Percentiles rank a stretch among this genome's conserved stretches.
These are phyloP conservation scores for Parazoanthus swiftii DNA, from an alignment of 92 coral and sea anemone species.

Conservation along the genomic window DNA sequence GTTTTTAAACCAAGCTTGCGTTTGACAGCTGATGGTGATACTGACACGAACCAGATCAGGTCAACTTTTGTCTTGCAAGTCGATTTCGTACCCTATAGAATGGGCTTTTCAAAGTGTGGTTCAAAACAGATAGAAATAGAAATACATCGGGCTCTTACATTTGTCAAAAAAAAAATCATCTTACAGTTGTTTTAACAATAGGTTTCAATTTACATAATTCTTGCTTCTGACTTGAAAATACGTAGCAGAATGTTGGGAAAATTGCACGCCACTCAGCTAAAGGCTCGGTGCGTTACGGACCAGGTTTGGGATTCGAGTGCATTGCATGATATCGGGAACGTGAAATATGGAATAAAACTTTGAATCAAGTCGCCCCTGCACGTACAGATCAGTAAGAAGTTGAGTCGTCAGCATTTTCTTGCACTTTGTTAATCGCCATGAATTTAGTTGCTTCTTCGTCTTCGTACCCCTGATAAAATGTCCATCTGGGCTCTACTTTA, in stretches of 20 bases:
- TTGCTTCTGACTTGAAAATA: background rate
- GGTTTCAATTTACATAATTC: background rate
- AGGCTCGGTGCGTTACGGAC: background rate
- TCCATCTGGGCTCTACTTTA: too few species aligned
- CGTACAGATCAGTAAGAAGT: background rate
- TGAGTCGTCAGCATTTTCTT: background rate
- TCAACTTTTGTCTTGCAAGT: background rate
- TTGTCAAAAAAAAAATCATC: background rate
- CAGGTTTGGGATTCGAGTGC: background rate
- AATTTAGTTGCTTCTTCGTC: too few species aligned
- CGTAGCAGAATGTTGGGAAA: too few species aligned
- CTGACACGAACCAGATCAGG: background rate
- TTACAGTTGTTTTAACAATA: background rate
- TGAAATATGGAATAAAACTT: background rate
- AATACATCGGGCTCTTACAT: background rate
- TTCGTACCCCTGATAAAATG: too few species aligned
- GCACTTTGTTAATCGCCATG: background rate
- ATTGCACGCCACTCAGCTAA: background rate
- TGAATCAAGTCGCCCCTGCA: background rate
- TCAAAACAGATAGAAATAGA: background rate
- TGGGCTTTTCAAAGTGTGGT: background rate
- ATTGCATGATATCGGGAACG: too few species aligned
- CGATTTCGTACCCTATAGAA: background rate
- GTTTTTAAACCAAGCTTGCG: background rate
- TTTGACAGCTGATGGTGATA: constrained; percentile 3